Evolutionary conservation across 2,797 vertebrate genomes (phyloP).

Genomic region (Numenius phaeopus): DNA sequence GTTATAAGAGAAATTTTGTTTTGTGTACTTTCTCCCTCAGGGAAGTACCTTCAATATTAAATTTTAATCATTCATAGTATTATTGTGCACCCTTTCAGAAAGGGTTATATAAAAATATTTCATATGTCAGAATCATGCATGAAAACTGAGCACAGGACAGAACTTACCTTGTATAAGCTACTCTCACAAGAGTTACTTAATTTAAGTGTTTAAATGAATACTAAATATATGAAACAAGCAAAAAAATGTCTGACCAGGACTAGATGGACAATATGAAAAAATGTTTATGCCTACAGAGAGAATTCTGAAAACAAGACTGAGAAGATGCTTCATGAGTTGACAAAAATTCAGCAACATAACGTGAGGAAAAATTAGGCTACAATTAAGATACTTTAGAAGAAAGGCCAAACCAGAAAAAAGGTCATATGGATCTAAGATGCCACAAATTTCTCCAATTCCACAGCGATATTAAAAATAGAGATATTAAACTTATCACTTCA

Average conservation of each 20-base stretch:
- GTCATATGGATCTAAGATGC: neutral
- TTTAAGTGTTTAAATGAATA: neutral
- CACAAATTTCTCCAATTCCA: neutral
- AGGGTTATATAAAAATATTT: neutral
- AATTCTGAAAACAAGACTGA: neutral
- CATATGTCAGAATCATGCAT: neutral
- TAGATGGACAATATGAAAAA: neutral
- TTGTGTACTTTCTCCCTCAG: neutral
- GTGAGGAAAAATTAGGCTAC: neutral
- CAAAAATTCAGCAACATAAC: neutral
- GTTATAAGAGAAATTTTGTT: neutral
- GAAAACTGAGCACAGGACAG: neutral
- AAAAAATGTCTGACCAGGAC: neutral
- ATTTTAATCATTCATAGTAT: neutral
- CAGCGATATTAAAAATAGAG: neutral
- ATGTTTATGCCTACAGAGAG: neutral
- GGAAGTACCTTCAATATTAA: neutral
- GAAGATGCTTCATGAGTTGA: neutral
- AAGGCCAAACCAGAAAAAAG: neutral
- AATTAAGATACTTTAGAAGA: neutral
- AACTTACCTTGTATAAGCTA: neutral
- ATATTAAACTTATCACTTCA: neutral
- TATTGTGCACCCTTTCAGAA: neutral
- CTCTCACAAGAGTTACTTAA: neutral
- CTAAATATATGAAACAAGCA: neutral